Percentiles rank a stretch among this genome's conserved stretches.
Conservation (phyloP, 2,797 vertebrate species). For the Phrynocephalus forsythii region DNA sequence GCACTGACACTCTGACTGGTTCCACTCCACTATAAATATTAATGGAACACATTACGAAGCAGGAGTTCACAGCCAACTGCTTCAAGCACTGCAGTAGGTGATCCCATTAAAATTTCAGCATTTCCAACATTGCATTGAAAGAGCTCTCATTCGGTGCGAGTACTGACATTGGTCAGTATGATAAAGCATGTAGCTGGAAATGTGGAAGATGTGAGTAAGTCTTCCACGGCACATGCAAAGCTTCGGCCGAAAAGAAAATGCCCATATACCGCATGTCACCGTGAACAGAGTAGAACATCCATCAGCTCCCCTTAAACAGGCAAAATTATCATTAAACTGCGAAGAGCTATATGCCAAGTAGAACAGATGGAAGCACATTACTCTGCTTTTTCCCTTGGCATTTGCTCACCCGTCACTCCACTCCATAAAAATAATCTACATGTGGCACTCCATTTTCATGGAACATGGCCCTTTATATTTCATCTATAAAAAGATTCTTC, state of each 20-base stretch:
- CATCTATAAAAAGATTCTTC: slow-evolving; percentile 35
- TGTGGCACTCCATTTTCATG: slow-evolving; percentile 36
- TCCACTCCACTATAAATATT: slow-evolving; percentile 30
- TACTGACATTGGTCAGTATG: slow-evolving; percentile 56
- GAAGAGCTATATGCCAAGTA: slow-evolving; percentile 43
- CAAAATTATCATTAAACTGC: slow-evolving; percentile 62
- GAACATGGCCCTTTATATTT: slow-evolving; percentile 35
- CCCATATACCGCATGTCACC: slow-evolving; percentile 57
- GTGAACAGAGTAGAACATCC: slow-evolving; percentile 67
- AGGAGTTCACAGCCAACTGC: slow-evolving; percentile 68
- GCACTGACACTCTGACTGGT: slow-evolving; percentile 32
- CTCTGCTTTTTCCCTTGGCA: slow-evolving; percentile 44
- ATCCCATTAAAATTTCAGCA: slow-evolving; percentile 35
- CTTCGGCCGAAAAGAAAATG: slow-evolving; percentile 59
- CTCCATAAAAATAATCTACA: slow-evolving; percentile 37
- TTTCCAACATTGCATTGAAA: slow-evolving; percentile 4
- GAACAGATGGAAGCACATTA: slow-evolving; percentile 55
- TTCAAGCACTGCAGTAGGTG: slow-evolving; percentile 68
- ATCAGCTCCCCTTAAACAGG: slow-evolving; percentile 68
- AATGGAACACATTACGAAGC: neutral
- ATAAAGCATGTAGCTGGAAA: slow-evolving; percentile 58
- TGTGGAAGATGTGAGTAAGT: slow-evolving; percentile 64
- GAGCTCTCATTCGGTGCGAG: slow-evolving; percentile 39
- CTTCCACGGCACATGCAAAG: slow-evolving; percentile 66
- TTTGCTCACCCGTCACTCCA: slow-evolving; percentile 52